Percentiles rank a stretch among this genome's conserved stretches.
Evolutionary conservation across 2,888 invertebrate species (phyloP).

Genomic region (Linyphia triangularis): DNA sequence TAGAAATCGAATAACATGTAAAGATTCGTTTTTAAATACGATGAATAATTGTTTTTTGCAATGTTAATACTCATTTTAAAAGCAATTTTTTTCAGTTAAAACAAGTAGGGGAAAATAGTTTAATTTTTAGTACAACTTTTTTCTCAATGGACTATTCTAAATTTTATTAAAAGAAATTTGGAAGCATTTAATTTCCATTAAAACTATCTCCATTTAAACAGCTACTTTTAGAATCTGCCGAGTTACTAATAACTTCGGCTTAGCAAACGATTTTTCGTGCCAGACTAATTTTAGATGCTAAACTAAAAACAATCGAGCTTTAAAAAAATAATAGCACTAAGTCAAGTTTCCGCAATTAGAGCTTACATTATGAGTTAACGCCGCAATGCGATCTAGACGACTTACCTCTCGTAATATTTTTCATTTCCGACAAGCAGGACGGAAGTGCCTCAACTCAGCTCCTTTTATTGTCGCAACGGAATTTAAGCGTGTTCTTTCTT

Average conservation of each 20-base stretch:
- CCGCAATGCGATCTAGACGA: background rate
- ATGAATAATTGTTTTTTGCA: too few relatives aligned
- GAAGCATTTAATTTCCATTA: too few relatives aligned
- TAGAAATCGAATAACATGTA: too few relatives aligned
- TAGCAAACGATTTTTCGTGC: background rate
- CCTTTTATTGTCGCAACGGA: background rate
- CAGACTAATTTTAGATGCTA: conserved; percentile 10
- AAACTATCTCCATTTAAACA: too few relatives aligned
- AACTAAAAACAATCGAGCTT: background rate
- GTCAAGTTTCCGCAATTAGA: background rate
- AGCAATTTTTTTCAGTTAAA: too few relatives aligned
- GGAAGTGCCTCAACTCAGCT: background rate
- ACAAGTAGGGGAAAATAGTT: too few relatives aligned
- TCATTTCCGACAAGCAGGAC: conserved; percentile 1
- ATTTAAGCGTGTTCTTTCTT: background rate
- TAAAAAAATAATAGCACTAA: background rate
- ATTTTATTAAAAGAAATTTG: too few relatives aligned
- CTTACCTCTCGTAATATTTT: background rate
- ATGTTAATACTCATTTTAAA: too few relatives aligned
- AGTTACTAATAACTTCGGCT: too few relatives aligned
- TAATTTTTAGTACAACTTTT: too few relatives aligned
- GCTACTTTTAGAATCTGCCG: background rate
- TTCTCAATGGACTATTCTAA: too few relatives aligned
- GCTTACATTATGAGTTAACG: background rate
- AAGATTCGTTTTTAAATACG: too few relatives aligned